A percentile compares a stretch with the other conserved stretches of the same genome.
phyloP scores from a whole-genome alignment of 2,797 vertebrate genomes.

The Diglossa cyanea region DNA sequence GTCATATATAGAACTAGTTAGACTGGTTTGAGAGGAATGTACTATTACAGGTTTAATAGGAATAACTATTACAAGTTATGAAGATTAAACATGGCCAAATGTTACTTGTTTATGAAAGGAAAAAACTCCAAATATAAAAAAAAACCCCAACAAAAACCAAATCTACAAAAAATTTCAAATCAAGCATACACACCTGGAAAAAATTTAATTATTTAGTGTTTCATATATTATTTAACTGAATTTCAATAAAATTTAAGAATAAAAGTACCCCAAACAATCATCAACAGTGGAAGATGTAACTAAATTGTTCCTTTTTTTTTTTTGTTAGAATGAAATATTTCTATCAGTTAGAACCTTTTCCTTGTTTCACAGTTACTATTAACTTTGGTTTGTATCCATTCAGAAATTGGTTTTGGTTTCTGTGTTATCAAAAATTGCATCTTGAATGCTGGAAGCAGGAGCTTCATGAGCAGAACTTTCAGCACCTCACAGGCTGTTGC shows the following conservation, averaged over 20 bases:
- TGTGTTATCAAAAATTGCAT: background rate
- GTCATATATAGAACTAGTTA: background rate
- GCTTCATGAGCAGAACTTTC: background rate
- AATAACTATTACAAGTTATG: background rate
- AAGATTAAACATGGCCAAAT: background rate
- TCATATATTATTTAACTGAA: background rate
- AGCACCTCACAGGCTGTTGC: background rate
- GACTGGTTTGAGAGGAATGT: background rate
- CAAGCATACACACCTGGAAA: background rate
- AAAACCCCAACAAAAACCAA: background rate
- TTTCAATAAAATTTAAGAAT: background rate
- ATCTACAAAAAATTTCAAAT: background rate
- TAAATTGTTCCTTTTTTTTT: background rate
- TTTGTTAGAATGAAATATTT: background rate
- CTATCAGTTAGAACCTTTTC: background rate
- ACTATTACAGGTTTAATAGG: background rate
- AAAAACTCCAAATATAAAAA: background rate
- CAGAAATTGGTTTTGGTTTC: background rate
- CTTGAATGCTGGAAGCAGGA: background rate
- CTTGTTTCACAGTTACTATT: background rate
- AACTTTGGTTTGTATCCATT: background rate
- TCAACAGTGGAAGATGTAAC: background rate
- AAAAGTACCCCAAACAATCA: background rate
- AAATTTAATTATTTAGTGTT: rapidly evolving
- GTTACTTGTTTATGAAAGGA: background rate